Base-by-base conservation (phyloP, 2,113 vertebrate genomes). In the Corythaixoides concolor region DNA sequence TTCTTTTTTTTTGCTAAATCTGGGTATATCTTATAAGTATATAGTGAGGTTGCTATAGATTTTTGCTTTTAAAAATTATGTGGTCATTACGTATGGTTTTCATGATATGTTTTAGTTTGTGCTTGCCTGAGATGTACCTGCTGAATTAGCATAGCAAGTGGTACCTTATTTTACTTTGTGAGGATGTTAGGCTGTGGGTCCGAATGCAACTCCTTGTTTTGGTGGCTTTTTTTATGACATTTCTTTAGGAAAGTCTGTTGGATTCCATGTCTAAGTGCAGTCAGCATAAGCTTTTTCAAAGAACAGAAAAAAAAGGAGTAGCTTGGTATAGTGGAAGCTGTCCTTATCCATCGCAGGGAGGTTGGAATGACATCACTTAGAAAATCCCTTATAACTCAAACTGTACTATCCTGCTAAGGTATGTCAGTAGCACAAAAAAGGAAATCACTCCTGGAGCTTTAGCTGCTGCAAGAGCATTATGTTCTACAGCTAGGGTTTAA, bases 81-180 rank as follows among this genome's bases (percentile, higher is more conserved):
- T 3, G 8, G 13, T 59, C 9, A 5, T 56, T 17, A 4, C 1
- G 1, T 6, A 2, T 11, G 9, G 6, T 6, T 6, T 43, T 15
- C 2, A 3, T n/a, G 2, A 1, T 3, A 3, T 8, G 28, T 2
- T n/a, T 43, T 1, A 53, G 2, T 4, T 24, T 19, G 15, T 21
- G 10, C 17, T 33, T 63, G 24, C 11, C 35, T 15, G 12, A 8
- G 45, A 24, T 49, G 3, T 5, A 77, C 72, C 33, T 43, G 20
- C 35, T 56, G 24, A 21, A 15, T 22, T 11, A 33, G 26, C 3
- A 1, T 0, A 12, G 35, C 3, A 11, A 21, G n/a, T 2, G 9
- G 50, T 6, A 7, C n/a, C n/a, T n/a, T n/a, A n/a, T n/a, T n/a
- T n/a, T n/a, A n/a, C n/a, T n/a, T n/a, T n/a, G n/a, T n/a, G n/a